Evolutionary conservation across 2,888 invertebrate species (phyloP).

Genomic region (Conomelus anceps): DNA sequence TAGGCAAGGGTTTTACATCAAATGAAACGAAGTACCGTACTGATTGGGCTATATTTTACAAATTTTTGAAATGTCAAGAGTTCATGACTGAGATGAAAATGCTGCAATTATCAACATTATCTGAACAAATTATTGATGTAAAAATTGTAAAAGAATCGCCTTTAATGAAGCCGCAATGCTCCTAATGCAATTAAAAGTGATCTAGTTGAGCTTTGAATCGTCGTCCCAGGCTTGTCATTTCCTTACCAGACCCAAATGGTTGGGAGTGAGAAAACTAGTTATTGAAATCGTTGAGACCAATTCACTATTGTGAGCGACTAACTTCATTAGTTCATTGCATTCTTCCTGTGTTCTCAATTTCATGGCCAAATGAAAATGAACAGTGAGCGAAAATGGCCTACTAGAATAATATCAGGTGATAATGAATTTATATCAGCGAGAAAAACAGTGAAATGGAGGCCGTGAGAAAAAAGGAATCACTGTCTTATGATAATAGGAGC

Average conservation of each 20-base stretch:
- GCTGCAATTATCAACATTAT: neutral
- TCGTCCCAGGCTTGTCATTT: neutral
- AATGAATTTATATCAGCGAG: neutral
- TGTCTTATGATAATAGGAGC: neutral
- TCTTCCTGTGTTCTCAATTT: neutral
- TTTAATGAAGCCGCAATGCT: neutral
- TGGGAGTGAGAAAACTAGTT: neutral
- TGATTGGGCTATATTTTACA: too few species aligned
- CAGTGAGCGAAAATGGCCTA: neutral
- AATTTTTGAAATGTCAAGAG: neutral
- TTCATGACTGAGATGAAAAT: neutral
- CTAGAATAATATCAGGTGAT: neutral
- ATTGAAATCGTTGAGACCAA: neutral
- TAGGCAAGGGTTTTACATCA: too few species aligned
- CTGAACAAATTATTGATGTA: neutral
- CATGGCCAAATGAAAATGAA: neutral
- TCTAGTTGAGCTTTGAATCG: too few species aligned
- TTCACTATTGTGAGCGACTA: neutral
- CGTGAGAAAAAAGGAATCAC: neutral
- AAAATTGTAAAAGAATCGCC: neutral
- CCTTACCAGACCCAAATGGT: neutral
- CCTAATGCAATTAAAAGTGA: neutral
- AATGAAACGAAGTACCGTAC: too few species aligned
- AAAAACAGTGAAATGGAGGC: neutral
- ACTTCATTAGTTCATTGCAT: neutral